These are phyloP conservation scores for Hucho hucho DNA, from an alignment of 2,113 vertebrate genomes.

Conservation along the genomic window DNA sequence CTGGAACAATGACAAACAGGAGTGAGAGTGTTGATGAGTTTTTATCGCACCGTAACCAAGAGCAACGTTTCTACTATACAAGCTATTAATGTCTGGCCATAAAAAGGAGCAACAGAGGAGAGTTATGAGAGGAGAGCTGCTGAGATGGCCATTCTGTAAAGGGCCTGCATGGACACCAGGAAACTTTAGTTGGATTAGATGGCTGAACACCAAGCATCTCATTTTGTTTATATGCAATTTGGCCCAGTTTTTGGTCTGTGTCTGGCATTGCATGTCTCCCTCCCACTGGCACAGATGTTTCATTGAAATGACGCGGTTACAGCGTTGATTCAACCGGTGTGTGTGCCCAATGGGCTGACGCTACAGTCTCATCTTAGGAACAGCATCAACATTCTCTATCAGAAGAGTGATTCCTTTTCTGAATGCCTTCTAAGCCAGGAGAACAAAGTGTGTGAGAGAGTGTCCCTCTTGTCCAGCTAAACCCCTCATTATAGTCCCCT, in stretches of 20 bases:
- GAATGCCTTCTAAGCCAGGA: background rate
- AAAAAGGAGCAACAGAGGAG: background rate
- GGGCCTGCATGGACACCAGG: background rate
- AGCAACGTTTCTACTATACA: slow-evolving; percentile 15
- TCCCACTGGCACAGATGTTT: too few relatives aligned
- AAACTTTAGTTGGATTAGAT: background rate
- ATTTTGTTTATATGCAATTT: too few relatives aligned
- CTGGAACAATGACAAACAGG: slow-evolving; percentile 21
- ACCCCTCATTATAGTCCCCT: slow-evolving; percentile 31
- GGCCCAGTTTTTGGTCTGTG: background rate
- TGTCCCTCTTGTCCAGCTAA: slow-evolving; percentile 21
- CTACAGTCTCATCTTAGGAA: background rate
- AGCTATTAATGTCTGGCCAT: background rate
- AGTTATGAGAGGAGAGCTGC: background rate
- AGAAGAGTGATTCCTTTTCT: background rate
- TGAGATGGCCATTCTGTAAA: background rate
- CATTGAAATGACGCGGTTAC: too few relatives aligned
- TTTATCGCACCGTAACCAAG: slow-evolving; percentile 26
- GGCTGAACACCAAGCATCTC: background rate
- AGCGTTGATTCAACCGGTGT: too few relatives aligned
- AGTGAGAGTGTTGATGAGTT: slow-evolving; percentile 23
- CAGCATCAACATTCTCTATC: background rate
- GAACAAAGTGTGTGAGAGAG: background rate
- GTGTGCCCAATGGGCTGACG: too few relatives aligned
- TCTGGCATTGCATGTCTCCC: background rate